These are phyloP conservation scores for Girardia tigrina DNA, from an alignment of 2,888 invertebrate species.

Conservation along the genomic window DNA sequence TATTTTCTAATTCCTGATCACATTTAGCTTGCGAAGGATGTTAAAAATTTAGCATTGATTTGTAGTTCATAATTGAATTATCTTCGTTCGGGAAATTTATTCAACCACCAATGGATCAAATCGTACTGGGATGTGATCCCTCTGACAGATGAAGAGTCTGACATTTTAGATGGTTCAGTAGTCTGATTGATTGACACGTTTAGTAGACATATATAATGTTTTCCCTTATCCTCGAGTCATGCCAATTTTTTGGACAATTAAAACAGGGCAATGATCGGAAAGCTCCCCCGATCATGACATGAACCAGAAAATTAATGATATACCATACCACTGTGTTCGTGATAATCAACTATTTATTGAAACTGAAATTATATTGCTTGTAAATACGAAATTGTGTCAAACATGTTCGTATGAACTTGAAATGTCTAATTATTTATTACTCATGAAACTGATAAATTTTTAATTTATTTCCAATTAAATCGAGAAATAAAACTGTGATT, in stretches of 20 bases:
- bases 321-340: not conserved
- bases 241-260: constrained; percentile 23
- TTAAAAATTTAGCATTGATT: constrained; percentile 4
- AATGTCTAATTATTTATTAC: not conserved
- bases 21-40: constrained; percentile 9
- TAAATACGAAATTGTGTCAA: not conserved
- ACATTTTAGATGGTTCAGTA: constrained; percentile 4
- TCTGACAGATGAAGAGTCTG: constrained; percentile 15
- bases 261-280: not conserved
- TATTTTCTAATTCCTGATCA: constrained; percentile 4
- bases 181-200: not conserved
- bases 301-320: constrained; percentile 7
- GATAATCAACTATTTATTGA: too few species aligned
- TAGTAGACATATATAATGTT: constrained; percentile 18
- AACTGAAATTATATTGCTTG: too few species aligned
- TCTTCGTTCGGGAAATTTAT: not conserved
- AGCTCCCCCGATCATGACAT: constrained; percentile 10
- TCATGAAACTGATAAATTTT: not conserved
- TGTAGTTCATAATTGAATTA: constrained; percentile 9
- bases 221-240: constrained; percentile 19
- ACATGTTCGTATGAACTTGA: not conserved
- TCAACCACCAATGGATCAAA: not conserved
- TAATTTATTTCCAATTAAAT: not conserved
- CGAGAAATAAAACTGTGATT: too few species aligned
- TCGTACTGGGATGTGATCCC: not conserved